Conservation (phyloP, 2,888 invertebrate species). For the Ceramica pisi region DNA sequence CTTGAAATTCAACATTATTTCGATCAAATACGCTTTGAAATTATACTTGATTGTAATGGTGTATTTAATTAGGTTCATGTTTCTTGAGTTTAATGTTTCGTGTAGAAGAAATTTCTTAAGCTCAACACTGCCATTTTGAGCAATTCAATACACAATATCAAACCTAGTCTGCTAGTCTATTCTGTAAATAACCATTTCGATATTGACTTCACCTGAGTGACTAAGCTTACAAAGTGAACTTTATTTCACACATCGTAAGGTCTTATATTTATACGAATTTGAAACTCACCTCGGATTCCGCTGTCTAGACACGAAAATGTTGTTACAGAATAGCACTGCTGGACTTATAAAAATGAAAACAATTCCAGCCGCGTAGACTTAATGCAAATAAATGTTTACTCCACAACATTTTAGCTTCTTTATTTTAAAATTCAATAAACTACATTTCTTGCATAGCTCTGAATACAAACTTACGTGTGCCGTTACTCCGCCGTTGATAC, state of each 20-base stretch:
- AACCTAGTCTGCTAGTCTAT: no score
- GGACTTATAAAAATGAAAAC: slow-evolving; percentile 17
- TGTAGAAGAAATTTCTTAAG: slow-evolving; percentile 11
- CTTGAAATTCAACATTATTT: slow-evolving; percentile 31
- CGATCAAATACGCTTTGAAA: slow-evolving; percentile 32
- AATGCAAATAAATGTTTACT: slow-evolving; percentile 27
- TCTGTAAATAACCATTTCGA: no score
- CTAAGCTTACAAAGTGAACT: no score
- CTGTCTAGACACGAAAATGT: no score
- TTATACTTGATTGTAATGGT: slow-evolving; percentile 30
- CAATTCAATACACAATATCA: slow-evolving; percentile 8
- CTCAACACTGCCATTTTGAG: slow-evolving; percentile 4
- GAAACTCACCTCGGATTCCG: no score
- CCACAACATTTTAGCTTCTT: slow-evolving; percentile 28
- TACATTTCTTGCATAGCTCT: slow-evolving; percentile 45
- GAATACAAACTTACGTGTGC: slow-evolving; percentile 53
- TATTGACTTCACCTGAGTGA: no score
- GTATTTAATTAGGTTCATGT: slow-evolving; percentile 32
- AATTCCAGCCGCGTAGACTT: slow-evolving; percentile 38
- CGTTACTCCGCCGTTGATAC: slow-evolving; percentile 42
- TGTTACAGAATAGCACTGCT: no score
- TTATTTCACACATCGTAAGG: no score
- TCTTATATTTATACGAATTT: no score
- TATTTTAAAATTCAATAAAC: slow-evolving; percentile 50
- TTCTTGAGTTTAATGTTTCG: slow-evolving; percentile 17